Conservation (phyloP, 2,888 invertebrate genomes). For the Thera obeliscata region DNA sequence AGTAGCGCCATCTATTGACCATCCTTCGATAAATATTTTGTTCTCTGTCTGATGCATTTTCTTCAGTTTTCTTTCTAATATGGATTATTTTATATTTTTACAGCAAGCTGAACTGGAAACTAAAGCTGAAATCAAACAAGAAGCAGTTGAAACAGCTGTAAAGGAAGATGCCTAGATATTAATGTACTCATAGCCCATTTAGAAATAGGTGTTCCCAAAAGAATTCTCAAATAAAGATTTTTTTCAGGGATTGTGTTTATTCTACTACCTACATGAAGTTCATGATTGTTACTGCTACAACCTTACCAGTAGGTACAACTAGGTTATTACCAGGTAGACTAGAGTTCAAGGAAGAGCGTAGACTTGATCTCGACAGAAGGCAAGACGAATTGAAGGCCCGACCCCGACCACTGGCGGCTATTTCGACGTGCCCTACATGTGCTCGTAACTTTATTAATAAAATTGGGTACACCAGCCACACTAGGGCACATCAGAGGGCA, state of each 20-base stretch:
- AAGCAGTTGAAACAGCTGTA: constrained; percentile 35
- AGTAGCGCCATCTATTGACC: constrained; percentile 12
- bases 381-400: too few relatives aligned
- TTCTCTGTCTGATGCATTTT: neutral
- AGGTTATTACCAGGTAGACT: too few relatives aligned
- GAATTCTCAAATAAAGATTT: neutral
- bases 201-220: neutral
- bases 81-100: constrained; percentile 2
- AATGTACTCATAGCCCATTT: neutral
- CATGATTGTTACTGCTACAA: neutral
- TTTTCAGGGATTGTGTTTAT: neutral
- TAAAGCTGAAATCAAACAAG: constrained; percentile 35
- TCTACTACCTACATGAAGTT: neutral
- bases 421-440: too few relatives aligned
- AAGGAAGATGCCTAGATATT: constrained; percentile 36
- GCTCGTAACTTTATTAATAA: too few relatives aligned
- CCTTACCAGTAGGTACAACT: neutral
- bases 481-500: too few relatives aligned
- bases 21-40: too few relatives aligned
- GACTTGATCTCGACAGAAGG: too few relatives aligned
- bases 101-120: constrained; percentile 45
- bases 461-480: too few relatives aligned
- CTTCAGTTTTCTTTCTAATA: neutral
- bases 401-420: too few relatives aligned
- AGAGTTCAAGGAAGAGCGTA: too few relatives aligned